Percentiles rank a stretch among this genome's conserved stretches.
Evolutionary conservation across 2,113 vertebrate genomes (phyloP).

Genomic region (Mandrillus leucophaeus): DNA sequence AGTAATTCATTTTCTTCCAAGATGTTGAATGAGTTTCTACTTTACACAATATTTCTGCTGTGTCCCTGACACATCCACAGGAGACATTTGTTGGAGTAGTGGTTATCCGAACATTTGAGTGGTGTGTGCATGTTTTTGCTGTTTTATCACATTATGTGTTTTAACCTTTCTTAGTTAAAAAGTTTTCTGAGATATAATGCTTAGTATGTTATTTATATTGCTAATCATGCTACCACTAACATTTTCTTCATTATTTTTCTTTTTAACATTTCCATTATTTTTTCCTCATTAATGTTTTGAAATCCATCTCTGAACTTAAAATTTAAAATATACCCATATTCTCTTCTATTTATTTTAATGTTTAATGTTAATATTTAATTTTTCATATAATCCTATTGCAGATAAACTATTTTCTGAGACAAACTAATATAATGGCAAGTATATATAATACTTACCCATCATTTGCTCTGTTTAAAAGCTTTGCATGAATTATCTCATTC

Average conservation of each 20-base stretch:
- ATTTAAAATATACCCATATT: neutral
- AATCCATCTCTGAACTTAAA: neutral
- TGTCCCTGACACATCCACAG: neutral
- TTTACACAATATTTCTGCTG: constrained; percentile 11
- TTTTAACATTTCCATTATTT: neutral
- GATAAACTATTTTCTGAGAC: neutral
- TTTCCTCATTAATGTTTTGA: neutral
- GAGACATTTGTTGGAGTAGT: neutral
- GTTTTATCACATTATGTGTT: neutral
- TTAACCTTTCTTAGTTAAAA: neutral
- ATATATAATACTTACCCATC: neutral
- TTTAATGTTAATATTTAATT: neutral
- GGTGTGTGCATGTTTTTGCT: neutral
- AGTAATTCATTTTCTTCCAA: constrained; percentile 43
- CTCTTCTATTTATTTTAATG: neutral
- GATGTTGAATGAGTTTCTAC: neutral
- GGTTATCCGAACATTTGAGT: neutral
- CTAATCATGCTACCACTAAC: neutral
- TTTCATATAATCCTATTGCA: neutral
- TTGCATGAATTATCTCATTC: neutral
- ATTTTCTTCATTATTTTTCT: neutral
- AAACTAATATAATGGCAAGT: neutral
- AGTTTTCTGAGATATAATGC: neutral
- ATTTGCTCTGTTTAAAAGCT: neutral
- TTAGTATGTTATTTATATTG: neutral